Evolutionary conservation across 2,888 invertebrate genomes (phyloP), one percentile per base, ranked within the genome.

Genomic region (Lochmaea capreae): DNA sequence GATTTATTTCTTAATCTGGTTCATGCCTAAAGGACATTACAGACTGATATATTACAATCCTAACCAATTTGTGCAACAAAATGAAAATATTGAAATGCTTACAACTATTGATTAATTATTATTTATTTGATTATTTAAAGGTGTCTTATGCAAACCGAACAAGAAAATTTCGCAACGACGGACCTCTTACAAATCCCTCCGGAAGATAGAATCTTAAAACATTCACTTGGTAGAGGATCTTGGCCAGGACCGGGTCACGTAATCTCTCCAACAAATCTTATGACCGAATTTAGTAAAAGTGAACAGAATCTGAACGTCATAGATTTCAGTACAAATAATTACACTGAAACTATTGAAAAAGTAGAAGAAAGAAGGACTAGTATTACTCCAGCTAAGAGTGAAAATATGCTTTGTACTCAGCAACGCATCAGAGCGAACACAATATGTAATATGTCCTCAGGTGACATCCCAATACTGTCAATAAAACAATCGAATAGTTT

Each of bases 171-270:
- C 12, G 11, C 42, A 42, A 63, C 62, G 16, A 18, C 62, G 2
- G 62, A 42, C 12, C 43, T 63, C 33, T 87, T 93, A 0, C 93
- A 93, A 85, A 88, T 93, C 77, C 93, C 93, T 0, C 90, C 93
- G 0, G 89, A 94, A 54, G 95, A 94, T 0, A 95, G 94, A 83
- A 90, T 93, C 49, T 91, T 91, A 0, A 95, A 94, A 86, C 92
- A 92, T 1, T 93, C 93, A 18, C 93, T 94, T 0, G 94, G 94
- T 0, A 89, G 95, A 63, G 95, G 95, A 0, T 95, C 95, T 3
- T 96, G 95, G 95, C 95, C 95, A 0, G 95, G 95, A 0, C 95
- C 95, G 0, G 93, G 92, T 59, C 90, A 90, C 0, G 89, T 89
- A 65, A 87, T 90, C 59, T 86, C 89, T 79, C 86, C 89, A 78